Conservation (phyloP, 2,797 vertebrate species). For the Centropyge bicolor region DNA sequence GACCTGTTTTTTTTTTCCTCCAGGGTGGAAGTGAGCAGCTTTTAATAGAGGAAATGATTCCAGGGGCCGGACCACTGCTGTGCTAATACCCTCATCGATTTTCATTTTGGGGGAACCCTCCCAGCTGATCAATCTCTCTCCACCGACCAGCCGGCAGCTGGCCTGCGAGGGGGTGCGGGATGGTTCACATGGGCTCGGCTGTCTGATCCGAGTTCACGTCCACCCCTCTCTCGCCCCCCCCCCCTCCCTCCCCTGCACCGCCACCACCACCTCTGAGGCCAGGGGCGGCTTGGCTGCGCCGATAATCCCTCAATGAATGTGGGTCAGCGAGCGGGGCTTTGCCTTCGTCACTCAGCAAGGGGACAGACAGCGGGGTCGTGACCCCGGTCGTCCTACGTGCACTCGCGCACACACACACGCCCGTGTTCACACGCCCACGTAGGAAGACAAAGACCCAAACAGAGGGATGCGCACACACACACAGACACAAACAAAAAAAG, state of each 20-base stretch:
- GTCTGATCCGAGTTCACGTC: slow-evolving; percentile 61
- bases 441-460: slow-evolving; percentile 52
- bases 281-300: slow-evolving; percentile 67
- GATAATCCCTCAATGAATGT: slow-evolving; percentile 81
- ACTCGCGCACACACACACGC: slow-evolving; percentile 31
- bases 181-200: slow-evolving; percentile 26
- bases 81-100: slow-evolving; percentile 64
- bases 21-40: slow-evolving; percentile 41
- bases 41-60: slow-evolving; percentile 59
- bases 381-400: slow-evolving; percentile 61
- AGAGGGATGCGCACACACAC: background rate
- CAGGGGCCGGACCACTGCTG: slow-evolving; percentile 44
- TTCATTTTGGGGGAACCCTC: slow-evolving; percentile 59
- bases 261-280: slow-evolving; percentile 55
- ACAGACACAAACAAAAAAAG: slow-evolving; percentile 15
- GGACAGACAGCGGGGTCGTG: slow-evolving; percentile 75
- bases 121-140: slow-evolving; percentile 62
- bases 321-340: slow-evolving; percentile 79
- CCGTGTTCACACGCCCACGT: slow-evolving; percentile 23
- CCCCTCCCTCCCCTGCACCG: background rate
- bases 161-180: slow-evolving; percentile 14
- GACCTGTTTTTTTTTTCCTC: background rate
- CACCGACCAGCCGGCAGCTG: slow-evolving; percentile 37
- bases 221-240: slow-evolving; percentile 22
- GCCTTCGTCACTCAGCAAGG: slow-evolving; percentile 73